Evolutionary conservation across 1,140 invertebrate genomes (phyloP).

Genomic region (Zaprionus lachaisei): DNA sequence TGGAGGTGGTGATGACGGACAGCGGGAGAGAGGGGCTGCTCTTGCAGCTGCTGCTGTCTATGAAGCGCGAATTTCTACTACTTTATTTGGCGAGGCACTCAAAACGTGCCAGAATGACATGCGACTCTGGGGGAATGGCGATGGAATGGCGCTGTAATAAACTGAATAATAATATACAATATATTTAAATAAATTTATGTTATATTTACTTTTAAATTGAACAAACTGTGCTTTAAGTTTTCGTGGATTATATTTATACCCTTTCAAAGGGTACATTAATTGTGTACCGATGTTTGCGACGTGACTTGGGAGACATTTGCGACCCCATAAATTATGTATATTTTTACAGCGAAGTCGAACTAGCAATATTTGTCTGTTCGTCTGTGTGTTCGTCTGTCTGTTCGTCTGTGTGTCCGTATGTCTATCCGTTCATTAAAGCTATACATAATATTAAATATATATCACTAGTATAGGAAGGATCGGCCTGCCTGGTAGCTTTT

Average conservation of each 20-base stretch:
- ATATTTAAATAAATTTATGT: not conserved
- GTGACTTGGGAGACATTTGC: too few relatives aligned
- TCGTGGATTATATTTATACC: not conserved
- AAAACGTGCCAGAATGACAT: constrained; percentile 38
- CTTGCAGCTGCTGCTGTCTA: constrained; percentile 22
- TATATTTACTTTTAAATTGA: not conserved
- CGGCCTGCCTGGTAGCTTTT: not conserved
- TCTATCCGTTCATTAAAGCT: too few relatives aligned
- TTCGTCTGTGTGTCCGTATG: too few relatives aligned
- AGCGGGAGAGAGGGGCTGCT: too few relatives aligned
- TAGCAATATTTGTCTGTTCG: too few relatives aligned
- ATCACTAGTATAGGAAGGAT: too few relatives aligned
- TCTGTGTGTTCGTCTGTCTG: too few relatives aligned
- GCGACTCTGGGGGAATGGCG: not conserved
- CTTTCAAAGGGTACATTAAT: too few relatives aligned
- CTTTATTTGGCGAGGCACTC: constrained; percentile 55
- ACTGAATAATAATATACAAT: constrained; percentile 7
- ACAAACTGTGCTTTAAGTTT: not conserved
- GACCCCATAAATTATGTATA: too few relatives aligned
- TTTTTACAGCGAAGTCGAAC: too few relatives aligned
- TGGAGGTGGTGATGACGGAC: not conserved
- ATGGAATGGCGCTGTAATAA: not conserved
- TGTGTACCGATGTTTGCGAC: too few relatives aligned
- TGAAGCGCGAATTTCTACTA: constrained; percentile 36
- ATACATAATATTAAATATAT: too few relatives aligned